These are phyloP conservation scores for Nemotelus nigrinus DNA, from an alignment of 2,888 invertebrate species.

Conservation along the genomic window DNA sequence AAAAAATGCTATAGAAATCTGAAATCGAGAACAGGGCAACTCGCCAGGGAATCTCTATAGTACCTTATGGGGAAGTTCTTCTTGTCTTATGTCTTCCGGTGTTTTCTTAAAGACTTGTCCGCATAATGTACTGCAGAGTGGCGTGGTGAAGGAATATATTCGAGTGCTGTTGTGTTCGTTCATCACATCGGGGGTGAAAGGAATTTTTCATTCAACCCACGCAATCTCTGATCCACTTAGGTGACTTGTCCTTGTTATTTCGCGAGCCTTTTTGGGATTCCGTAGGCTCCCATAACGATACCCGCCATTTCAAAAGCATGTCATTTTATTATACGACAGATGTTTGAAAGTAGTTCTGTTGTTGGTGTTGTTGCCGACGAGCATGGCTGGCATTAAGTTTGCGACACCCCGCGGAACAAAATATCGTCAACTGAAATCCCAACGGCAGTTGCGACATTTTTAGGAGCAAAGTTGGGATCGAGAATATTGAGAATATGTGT, in stretches of 20 bases:
- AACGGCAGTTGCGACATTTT: conserved; percentile 20
- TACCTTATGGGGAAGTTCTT: conserved; percentile 21
- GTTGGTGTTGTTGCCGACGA: background rate
- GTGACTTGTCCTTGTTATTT: conserved; percentile 5
- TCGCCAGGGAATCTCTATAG: background rate
- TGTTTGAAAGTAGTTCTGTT: conserved; percentile 44
- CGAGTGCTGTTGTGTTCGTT: background rate
- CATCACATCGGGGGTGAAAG: background rate
- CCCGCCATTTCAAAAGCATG: conserved; percentile 13
- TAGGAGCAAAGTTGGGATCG: background rate
- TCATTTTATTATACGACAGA: conserved; percentile 48
- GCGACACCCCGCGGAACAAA: conserved; percentile 7
- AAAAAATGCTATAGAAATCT: conserved; percentile 2
- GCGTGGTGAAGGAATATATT: conserved; percentile 16
- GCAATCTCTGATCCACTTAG: conserved; percentile 28
- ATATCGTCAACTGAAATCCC: conserved; percentile 19
- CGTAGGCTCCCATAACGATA: conserved; percentile 28
- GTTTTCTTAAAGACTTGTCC: conserved; percentile 22
- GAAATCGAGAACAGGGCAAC: background rate
- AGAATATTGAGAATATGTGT: background rate
- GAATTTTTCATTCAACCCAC: conserved; percentile 33
- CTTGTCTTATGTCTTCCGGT: background rate
- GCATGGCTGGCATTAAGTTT: background rate
- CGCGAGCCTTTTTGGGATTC: conserved; percentile 4
- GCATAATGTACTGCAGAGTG: background rate